Evolutionary conservation across 2,888 invertebrate genomes (phyloP).

Genomic region (Clitarchus hookeri): DNA sequence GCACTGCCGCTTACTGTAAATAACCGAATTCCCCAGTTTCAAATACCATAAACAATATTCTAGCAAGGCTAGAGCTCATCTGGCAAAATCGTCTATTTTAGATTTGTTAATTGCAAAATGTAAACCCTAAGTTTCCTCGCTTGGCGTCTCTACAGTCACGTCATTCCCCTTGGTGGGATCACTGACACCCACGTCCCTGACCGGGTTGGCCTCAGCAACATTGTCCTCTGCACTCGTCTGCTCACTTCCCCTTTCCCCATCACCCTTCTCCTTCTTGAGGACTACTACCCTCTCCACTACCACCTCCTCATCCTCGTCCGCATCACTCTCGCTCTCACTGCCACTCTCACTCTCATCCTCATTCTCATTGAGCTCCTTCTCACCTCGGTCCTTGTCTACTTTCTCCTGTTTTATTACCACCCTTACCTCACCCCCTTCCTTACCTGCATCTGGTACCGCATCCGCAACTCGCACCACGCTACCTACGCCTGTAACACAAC

Average conservation of each 20-base stretch:
- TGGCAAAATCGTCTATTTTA: not conserved
- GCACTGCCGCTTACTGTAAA: not conserved
- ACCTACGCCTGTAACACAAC: not conserved
- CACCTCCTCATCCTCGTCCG: not conserved
- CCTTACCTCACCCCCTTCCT: constrained; percentile 8
- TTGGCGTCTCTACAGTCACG: not conserved
- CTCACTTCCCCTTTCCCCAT: not conserved
- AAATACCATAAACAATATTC: not conserved
- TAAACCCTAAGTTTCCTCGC: not conserved
- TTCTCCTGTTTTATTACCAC: not conserved
- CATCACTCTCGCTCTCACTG: not conserved
- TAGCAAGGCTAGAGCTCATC: too few relatives aligned
- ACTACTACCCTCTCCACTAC: not conserved
- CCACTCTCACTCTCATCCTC: not conserved
- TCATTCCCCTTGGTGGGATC: not conserved
- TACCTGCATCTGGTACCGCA: not conserved
- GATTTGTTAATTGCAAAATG: not conserved
- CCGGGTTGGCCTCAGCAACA: not conserved
- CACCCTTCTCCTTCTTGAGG: not conserved
- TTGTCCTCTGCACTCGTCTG: not conserved
- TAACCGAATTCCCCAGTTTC: not conserved
- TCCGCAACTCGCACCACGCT: not conserved
- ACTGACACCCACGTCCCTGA: not conserved
- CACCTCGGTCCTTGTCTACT: not conserved
- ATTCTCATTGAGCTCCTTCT: not conserved